Base-by-base conservation (phyloP, 2,113 vertebrate genomes). In the Syrmaticus mikado region DNA sequence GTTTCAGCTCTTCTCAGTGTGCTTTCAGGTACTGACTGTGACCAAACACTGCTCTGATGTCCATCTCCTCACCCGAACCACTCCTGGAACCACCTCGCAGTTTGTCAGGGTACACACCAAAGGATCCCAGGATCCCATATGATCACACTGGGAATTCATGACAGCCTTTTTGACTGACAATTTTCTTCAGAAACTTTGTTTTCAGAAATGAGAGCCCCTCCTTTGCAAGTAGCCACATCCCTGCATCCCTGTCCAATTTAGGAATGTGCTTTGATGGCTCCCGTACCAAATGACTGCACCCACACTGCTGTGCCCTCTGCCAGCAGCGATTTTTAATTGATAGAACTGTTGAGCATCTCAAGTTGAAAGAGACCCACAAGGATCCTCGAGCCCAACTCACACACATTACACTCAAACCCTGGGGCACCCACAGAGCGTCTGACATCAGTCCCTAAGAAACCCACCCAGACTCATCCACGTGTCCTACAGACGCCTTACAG, bases 201-300 rank as follows among this genome's bases (percentile, higher is more conserved):
- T 65, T 70, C 45, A 57, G 8, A 24, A 24, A 9, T 1, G 5
- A 20, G n/a, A 55, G 57, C 1, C 32, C 45, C 19, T 55, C 34
- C 34, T 41, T 27, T 8, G 41, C n/a, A 7, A n/a, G 30, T 43
- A 28, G 5, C 5, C 32, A 13, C 15, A 19, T n/a, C 28, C 55
- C 60, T 45, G 18, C 15, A 19, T n/a, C 28, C 55, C 60, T 45
- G 18, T 3, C 25, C 6, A 13, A 27, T 15, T 27, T 24, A 10
- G 34, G 32, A n/a, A 28, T 11, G 0, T 1, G 6, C 41, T 72
- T 14, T 6, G 13, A 15, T 12, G 25, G 32, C 30, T 13, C 41
- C 28, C 25, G 6, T 16, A 38, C 43, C 58, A 11, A 40, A 43
- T 2, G 3, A 62, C 24, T 2, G 0, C 41, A 24, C 1, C 1